Conservation (phyloP, 53 echinoderm and acorn worm species). For the Hippasteria phrygiana region DNA sequence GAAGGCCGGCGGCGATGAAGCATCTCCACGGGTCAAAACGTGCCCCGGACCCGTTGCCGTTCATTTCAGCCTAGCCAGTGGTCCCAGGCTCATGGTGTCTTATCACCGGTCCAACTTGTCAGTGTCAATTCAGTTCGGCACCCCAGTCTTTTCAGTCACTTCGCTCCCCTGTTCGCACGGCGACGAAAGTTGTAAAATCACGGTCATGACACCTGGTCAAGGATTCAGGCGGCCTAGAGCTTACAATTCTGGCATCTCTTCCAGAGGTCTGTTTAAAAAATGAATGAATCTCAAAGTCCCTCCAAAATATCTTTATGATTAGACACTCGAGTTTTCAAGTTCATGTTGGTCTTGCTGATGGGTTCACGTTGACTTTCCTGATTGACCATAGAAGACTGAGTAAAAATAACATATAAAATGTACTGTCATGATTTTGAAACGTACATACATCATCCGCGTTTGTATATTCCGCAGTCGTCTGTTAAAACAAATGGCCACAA, state of each 20-base stretch:
- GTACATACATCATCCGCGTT: no score
- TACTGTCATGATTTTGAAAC: no score
- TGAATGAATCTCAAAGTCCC: not conserved
- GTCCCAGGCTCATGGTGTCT: conserved; percentile 31
- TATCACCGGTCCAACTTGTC: conserved; percentile 36
- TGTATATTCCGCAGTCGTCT: no score
- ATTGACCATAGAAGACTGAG: no score
- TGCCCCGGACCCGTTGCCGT: conserved; percentile 22
- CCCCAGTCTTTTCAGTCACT: not conserved
- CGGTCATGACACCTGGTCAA: conserved; percentile 21
- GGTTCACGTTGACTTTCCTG: no score
- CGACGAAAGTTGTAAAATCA: not conserved
- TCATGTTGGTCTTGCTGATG: no score
- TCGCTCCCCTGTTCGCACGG: not conserved
- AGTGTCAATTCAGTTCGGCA: conserved; percentile 21
- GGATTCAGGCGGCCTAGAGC: not conserved
- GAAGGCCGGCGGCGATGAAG: conserved; percentile 36
- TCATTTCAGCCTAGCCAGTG: conserved; percentile 55
- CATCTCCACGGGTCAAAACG: conserved; percentile 37
- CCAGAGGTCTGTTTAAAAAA: not conserved
- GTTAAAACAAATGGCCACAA: no score
- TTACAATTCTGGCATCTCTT: not conserved
- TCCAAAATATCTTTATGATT: no score
- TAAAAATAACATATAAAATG: no score
- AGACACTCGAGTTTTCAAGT: no score